Base-by-base conservation (phyloP, 2,888 invertebrate species). In the Leucoptera coffeella region DNA sequence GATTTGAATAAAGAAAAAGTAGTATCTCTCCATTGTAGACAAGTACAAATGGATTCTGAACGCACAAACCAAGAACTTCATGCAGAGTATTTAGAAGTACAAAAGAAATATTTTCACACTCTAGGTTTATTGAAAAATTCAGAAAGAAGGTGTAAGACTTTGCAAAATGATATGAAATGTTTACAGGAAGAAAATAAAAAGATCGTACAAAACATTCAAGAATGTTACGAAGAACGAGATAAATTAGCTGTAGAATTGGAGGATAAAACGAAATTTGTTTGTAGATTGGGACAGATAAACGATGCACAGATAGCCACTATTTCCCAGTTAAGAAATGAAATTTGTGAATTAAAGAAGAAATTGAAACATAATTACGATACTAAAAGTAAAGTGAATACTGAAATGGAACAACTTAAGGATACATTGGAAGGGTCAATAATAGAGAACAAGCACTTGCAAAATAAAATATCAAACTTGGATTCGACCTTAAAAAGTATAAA, bases 11-110 rank as follows among this genome's bases (percentile, higher is more conserved):
- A 58, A 42, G 65, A 67, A 35, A 71, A 71, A 45, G 64, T 69
- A 28, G 38, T 71, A 30, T 46, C 65, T 29, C 65, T 46, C 42
- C 72, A 72, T 50, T 61, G 57, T 28, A 87, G 85, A 52, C 74
- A 80, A 35, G 62, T 85, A 25, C 85, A 87, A 42, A 75, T 84
- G 40, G 85, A 87, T 62, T 82, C 84, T 4, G 86, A 87, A 50
- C 76, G 80, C 40, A 78, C 82, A 23, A 67, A 82, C 31, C 67
- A 73, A 28, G 83, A 85, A 36, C 67, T 79, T 29, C 85, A 85
- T 49, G 74, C 72, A 45, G 81, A 84, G 50, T 48, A 85, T 19
- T 43, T 75, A 21, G 67, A 74, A 35, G 54, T 75, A 8, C 83
- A 85, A 47, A 75, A 73, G 14, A 80, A 85, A 47, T 49, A 83